phyloP scores from a whole-genome alignment of 2,113 vertebrate species.

The Enhydra lutris region DNA sequence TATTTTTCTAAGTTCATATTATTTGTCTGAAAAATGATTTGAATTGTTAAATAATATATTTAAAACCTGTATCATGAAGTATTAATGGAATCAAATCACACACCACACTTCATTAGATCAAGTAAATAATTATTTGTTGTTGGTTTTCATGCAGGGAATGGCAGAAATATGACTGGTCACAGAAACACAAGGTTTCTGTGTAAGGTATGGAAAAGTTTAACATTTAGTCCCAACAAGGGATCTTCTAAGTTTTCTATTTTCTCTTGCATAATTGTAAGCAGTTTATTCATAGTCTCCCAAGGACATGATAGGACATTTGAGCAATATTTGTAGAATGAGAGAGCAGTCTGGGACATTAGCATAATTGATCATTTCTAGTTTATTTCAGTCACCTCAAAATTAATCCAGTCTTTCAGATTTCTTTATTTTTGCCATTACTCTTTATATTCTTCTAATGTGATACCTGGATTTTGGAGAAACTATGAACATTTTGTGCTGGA shows the following conservation, averaged over 20 bases:
- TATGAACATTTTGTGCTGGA: no score
- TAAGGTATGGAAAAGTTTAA: not conserved
- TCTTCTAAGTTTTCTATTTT: not conserved
- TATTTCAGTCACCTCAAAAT: not conserved
- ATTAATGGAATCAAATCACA: not conserved
- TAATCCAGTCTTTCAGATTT: not conserved
- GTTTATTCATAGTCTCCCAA: not conserved
- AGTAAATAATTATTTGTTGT: not conserved
- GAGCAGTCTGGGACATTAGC: not conserved
- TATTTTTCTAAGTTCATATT: not conserved
- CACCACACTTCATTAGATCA: not conserved
- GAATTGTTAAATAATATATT: not conserved
- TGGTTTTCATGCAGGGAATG: not conserved
- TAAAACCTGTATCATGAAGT: not conserved
- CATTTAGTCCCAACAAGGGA: not conserved
- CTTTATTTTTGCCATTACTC: not conserved
- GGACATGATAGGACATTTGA: not conserved
- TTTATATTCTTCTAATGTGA: not conserved
- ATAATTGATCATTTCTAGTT: not conserved
- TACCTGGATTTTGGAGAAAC: not conserved
- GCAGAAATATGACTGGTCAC: not conserved
- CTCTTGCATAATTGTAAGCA: not conserved
- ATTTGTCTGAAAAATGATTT: conserved; percentile 6
- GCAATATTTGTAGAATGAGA: not conserved
- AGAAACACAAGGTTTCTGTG: not conserved